These are phyloP conservation scores for Holothuria scabra DNA, from an alignment of 53 echinoderm and acorn worm genomes.

Conservation along the genomic window DNA sequence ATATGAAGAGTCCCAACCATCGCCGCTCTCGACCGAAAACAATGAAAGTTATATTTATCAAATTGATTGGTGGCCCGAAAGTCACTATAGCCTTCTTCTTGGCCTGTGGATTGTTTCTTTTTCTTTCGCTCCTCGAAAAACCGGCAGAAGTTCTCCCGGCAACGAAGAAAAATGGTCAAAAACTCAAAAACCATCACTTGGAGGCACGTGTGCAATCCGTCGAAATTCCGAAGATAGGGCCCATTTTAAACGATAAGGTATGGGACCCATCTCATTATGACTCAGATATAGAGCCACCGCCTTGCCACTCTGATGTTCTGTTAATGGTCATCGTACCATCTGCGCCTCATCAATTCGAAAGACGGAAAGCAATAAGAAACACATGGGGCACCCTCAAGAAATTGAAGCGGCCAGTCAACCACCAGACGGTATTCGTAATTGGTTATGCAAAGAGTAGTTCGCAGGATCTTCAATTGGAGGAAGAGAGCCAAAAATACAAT, in stretches of 20 bases:
- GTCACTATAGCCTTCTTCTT: conserved; percentile 66
- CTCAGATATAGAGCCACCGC: conserved; percentile 29
- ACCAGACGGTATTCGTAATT: conserved; percentile 70
- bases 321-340: conserved; percentile 88
- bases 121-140: conserved; percentile 58
- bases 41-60: conserved; percentile 73
- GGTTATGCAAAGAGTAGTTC: conserved; percentile 47
- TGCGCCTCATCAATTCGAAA: conserved; percentile 72
- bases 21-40: conserved; percentile 15
- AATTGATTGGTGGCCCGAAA: conserved; percentile 60
- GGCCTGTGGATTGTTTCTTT: conserved; percentile 58
- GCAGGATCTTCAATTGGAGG: conserved; percentile 45
- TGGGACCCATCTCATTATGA: conserved; percentile 42
- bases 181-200: background rate
- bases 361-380: conserved; percentile 79
- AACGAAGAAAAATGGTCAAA: background rate
- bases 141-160: conserved; percentile 12
- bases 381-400: conserved; percentile 80
- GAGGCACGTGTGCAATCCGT: background rate
- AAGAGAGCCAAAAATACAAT: conserved; percentile 64
- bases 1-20: conserved; percentile 13
- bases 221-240: background rate
- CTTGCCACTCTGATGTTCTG: conserved; percentile 54
- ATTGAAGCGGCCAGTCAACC: conserved; percentile 41
- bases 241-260: background rate